Percentiles rank a stretch among this genome's conserved stretches.
These are phyloP conservation scores for Melanotus villosus DNA, from an alignment of 2,888 invertebrate species.

Conservation along the genomic window DNA sequence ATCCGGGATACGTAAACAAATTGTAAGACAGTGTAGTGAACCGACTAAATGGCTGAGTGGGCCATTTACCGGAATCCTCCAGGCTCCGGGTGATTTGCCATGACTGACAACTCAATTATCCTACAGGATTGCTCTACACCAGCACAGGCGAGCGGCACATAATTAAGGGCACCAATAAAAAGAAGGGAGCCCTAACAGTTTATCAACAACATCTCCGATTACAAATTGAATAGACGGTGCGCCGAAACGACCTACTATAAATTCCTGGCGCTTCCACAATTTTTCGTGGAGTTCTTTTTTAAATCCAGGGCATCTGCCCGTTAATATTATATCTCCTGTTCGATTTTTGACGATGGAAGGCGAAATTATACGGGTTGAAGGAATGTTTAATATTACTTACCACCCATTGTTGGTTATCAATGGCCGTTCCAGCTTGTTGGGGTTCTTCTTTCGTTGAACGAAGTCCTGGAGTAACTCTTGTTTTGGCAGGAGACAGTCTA, in stretches of 20 bases:
- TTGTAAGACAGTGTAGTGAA: slow-evolving; percentile 52
- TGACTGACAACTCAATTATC: slow-evolving; percentile 66
- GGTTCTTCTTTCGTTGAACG: slow-evolving; percentile 62
- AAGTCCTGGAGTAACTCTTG: slow-evolving; percentile 66
- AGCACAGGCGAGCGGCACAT: slow-evolving; percentile 46
- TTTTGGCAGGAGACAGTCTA: slow-evolving; percentile 70
- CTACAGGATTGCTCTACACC: slow-evolving; percentile 56
- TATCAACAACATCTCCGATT: slow-evolving; percentile 26
- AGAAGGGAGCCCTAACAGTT: slow-evolving; percentile 13
- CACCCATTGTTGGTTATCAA: slow-evolving; percentile 67
- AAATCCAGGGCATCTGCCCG: neutral
- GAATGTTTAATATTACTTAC: slow-evolving; percentile 57
- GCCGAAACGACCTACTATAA: slow-evolving; percentile 13
- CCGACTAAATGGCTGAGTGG: slow-evolving; percentile 52
- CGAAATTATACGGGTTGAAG: neutral
- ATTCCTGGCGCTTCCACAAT: neutral
- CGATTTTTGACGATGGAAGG: neutral
- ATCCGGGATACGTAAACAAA: slow-evolving; percentile 46
- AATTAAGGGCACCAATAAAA: slow-evolving; percentile 38
- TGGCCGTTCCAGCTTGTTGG: slow-evolving; percentile 60
- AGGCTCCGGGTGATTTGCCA: slow-evolving; percentile 63
- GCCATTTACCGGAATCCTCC: slow-evolving; percentile 55
- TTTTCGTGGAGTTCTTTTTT: neutral
- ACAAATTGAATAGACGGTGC: slow-evolving; percentile 19
- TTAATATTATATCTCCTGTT: no score